These are phyloP conservation scores for Stenurella melanura DNA, from an alignment of 2,888 invertebrate genomes.

Conservation along the genomic window DNA sequence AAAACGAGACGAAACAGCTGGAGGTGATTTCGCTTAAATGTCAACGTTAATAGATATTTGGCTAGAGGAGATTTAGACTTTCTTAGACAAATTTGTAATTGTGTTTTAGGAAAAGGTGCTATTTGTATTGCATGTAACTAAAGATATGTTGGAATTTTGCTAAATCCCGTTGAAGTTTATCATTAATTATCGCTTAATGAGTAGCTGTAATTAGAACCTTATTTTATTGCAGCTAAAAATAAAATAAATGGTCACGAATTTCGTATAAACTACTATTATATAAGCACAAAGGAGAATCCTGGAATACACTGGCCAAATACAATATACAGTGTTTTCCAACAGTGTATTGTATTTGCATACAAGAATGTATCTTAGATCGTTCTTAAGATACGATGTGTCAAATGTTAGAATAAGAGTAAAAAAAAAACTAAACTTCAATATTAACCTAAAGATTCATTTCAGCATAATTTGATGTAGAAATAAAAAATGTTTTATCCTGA, in stretches of 20 bases:
- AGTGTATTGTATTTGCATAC: no score
- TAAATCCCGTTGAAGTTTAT: background rate
- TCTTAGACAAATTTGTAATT: background rate
- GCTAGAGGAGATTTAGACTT: background rate
- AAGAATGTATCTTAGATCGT: no score
- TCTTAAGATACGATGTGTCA: no score
- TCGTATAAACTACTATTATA: no score
- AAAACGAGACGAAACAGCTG: background rate
- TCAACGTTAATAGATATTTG: constrained; percentile 3
- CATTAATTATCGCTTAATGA: background rate
- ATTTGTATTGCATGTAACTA: background rate
- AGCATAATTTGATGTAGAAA: no score
- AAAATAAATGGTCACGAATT: background rate
- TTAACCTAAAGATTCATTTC: no score
- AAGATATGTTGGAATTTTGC: background rate
- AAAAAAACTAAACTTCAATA: no score
- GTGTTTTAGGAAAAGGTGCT: background rate
- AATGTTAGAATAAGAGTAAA: no score
- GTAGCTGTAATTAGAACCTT: background rate
- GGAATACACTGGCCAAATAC: no score
- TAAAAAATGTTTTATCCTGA: no score
- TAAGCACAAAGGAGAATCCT: no score
- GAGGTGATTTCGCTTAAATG: background rate
- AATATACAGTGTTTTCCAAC: no score
- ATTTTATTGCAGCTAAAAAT: background rate